Evolutionary conservation across 53 echinoderm and acorn worm genomes (phyloP), one percentile per base, ranked within the genome.

Genomic region (Stichopus horrens): DNA sequence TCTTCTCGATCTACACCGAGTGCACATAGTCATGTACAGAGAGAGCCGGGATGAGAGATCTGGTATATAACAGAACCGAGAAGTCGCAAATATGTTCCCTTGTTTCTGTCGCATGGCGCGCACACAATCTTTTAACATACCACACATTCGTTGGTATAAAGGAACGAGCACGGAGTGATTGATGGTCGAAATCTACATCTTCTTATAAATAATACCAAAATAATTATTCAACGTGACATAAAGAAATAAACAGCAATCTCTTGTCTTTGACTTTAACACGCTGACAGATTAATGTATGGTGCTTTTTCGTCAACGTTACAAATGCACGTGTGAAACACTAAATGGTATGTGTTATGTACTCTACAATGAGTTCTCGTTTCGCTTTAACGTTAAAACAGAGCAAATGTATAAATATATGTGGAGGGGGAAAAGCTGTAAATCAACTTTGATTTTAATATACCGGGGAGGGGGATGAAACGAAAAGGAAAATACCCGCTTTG

Each of bases 161-260:
- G 19, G 71, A 20, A 80, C 56, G 56, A 57, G 80, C 57, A 56
- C 21, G 5, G 5, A 57, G 80, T 80, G 80, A 80, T 80, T 21
- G 58, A 80, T 80, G 8, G 21, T 57, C 56, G 21, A 16, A 21
- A 56, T 80, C 80, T 80, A 21, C 19, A 56, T 80, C 21, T 52
- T 20, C 20, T 21, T 55, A 80, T 80, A 80, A 80, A 80, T 80
- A 80, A 80, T 56, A 80, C 80, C 56, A 18, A 80, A 80, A 80
- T 80, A 80, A 80, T 80, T 80, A 80, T 56, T 80, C 80, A 80
- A 58, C 56, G n/a, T 80, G 80, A 80, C 80, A 80, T 80, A 57
- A 18, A 13, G 21, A 80, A 80, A 80, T 80, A 80, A 80, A 80
- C 58, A 80, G 9, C 19, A 22, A 18, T 56, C 71, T 68, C 54